These are phyloP conservation scores for Dryocosmus kuriphilus DNA, from an alignment of 2,888 invertebrate genomes.

Conservation along the genomic window DNA sequence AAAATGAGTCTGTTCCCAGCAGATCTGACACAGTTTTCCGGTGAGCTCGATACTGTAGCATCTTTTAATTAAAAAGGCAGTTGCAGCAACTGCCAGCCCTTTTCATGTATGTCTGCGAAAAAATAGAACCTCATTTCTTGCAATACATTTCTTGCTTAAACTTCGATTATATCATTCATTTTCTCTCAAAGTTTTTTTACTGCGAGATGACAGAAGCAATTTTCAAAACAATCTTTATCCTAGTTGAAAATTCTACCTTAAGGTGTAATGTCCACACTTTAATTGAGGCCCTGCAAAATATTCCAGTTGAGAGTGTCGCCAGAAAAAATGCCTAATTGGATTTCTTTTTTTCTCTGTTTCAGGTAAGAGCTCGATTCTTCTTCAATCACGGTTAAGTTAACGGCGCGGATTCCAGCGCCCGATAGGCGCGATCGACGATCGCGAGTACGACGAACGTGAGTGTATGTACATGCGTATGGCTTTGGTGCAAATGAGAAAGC, in stretches of 20 bases:
- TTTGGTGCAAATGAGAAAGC: slow-evolving; percentile 49
- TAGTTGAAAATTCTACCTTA: neutral
- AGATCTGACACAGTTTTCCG: slow-evolving; percentile 16
- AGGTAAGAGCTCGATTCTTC: slow-evolving; percentile 44
- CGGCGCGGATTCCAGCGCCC: slow-evolving; percentile 14
- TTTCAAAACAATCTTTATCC: neutral
- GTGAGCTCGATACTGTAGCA: slow-evolving; percentile 2
- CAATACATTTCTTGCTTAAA: neutral
- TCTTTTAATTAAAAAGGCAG: slow-evolving; percentile 19
- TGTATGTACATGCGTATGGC: slow-evolving; percentile 23
- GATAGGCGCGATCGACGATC: slow-evolving; percentile 37
- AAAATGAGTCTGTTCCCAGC: neutral
- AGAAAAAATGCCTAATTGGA: slow-evolving; percentile 14
- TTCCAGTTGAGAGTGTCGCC: slow-evolving; percentile 6
- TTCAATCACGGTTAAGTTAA: slow-evolving; percentile 30
- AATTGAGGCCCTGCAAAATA: neutral
- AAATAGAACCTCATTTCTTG: slow-evolving; percentile 9
- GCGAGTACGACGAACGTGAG: slow-evolving; percentile 18
- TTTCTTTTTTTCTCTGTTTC: slow-evolving; percentile 43
- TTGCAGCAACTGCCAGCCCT: slow-evolving; percentile 6
- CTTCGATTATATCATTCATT: slow-evolving; percentile 8
- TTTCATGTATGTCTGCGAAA: slow-evolving; percentile 15
- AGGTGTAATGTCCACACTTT: neutral
- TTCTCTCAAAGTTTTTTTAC: neutral
- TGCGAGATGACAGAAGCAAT: neutral